A percentile compares a stretch with the other conserved stretches of the same genome.
phyloP scores from a whole-genome alignment of 2,113 vertebrate species.

The Haemorhous mexicanus region DNA sequence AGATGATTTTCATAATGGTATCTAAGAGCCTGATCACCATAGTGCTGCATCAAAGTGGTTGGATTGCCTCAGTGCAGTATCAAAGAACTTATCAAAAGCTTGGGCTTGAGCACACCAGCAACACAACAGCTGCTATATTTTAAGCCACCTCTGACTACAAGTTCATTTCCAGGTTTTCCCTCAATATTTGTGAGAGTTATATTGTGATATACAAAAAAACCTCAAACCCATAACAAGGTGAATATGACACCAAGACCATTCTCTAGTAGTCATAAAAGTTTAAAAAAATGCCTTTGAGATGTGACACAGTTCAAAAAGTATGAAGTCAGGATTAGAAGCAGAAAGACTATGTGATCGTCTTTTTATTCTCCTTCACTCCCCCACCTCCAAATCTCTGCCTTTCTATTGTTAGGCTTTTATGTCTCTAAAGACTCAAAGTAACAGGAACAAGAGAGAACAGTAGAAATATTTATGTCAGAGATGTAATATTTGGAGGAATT shows the following conservation, averaged over 20 bases:
- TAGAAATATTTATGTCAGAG: slow-evolving; percentile 36
- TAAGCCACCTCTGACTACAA: slow-evolving; percentile 56
- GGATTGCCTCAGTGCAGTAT: slow-evolving; percentile 45
- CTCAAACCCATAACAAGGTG: not conserved
- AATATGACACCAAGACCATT: slow-evolving; percentile 17
- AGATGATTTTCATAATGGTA: slow-evolving; percentile 46
- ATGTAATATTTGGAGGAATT: slow-evolving; percentile 31
- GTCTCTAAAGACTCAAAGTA: not conserved
- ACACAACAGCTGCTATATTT: slow-evolving; percentile 65
- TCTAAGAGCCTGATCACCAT: slow-evolving; percentile 43
- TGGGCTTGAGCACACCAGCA: slow-evolving; percentile 38
- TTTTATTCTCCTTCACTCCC: not conserved
- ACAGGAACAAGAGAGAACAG: not conserved
- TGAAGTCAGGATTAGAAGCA: slow-evolving; percentile 24
- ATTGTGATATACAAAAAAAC: slow-evolving; percentile 26
- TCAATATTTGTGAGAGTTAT: slow-evolving; percentile 63
- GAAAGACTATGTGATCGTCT: not conserved
- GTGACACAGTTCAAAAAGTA: slow-evolving; percentile 28
- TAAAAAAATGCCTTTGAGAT: slow-evolving; percentile 33
- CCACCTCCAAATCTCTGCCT: not conserved
- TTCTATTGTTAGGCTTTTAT: not conserved
- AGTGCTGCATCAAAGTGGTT: slow-evolving; percentile 42
- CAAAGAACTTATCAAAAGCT: slow-evolving; percentile 62
- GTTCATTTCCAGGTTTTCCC: slow-evolving; percentile 63
- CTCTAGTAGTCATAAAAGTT: slow-evolving; percentile 33